Base-by-base conservation (phyloP, 2,888 invertebrate genomes). In the Melipona beecheii region DNA sequence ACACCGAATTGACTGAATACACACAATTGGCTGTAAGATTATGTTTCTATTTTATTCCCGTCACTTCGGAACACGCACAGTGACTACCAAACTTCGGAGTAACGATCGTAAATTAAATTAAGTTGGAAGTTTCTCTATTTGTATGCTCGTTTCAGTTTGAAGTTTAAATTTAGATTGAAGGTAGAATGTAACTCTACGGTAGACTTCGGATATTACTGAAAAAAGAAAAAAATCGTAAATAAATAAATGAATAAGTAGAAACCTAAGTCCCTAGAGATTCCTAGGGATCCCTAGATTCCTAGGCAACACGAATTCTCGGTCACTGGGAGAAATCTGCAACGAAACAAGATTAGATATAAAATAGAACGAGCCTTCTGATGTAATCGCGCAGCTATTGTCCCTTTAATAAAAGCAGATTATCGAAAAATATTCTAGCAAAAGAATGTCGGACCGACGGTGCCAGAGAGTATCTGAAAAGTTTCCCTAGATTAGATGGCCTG, bases 401-500 rank as follows among this genome's bases (percentile, higher is more conserved):
- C 17, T 27, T 24, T 17, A 21, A 27, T 9, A 27, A 60, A 19
- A 58, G 9, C n/a, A 27, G 6, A 17, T 69, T 56, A 27, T 24
- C n/a, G 6, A 43, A 6, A 56, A 17, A 24, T 43, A 17, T 19
- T 49, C 11, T 4, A 2, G 9, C 13, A 9, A 24, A 49, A 21
- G 9, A 43, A 43, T 2, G 43, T 21, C 15, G 19, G 27, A 11
- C 11, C 11, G 21, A 15, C 27, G 21, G 19, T 49, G 60, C 58
- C 36, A 43, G 9, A 27, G 43, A 9, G 19, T 6, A 60, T 58
- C 24, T 5, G 43, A 17, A 56, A 72, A 58, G 60, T 81, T 75
- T 71, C 27, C 54, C 62, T 64, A 56, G 73, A 69, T 78, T 56
- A 69, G 49, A n/a, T 15, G 21, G 2, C 5, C 27, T 69, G 81